phyloP scores from a whole-genome alignment of 1,140 invertebrate genomes.

The Samia ricini region DNA sequence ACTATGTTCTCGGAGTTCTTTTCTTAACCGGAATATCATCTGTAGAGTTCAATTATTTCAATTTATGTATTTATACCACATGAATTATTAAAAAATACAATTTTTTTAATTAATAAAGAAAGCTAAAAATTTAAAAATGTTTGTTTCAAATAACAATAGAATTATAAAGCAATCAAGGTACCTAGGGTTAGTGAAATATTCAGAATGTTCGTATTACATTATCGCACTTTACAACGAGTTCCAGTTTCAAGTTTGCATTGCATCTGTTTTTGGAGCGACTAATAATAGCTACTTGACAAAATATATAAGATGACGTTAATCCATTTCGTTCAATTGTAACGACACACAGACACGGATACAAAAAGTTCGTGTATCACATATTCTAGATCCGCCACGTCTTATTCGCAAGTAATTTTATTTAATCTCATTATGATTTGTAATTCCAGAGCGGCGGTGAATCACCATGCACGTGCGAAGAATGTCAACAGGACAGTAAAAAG shows the following conservation, averaged over 20 bases:
- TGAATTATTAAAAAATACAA: too few species aligned
- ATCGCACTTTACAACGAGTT: background rate
- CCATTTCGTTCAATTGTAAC: background rate
- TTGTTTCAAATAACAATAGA: too few species aligned
- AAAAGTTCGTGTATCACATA: background rate
- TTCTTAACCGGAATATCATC: too few species aligned
- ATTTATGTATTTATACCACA: too few species aligned
- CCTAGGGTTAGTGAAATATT: background rate
- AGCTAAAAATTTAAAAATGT: too few species aligned
- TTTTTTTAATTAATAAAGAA: too few species aligned
- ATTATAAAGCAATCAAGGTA: too few species aligned
- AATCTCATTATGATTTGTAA: background rate
- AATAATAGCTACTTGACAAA: constrained; percentile 1
- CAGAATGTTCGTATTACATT: background rate
- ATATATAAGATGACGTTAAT: background rate
- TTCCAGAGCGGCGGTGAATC: constrained; percentile 67
- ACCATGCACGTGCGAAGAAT: constrained; percentile 67
- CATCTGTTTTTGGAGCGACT: background rate
- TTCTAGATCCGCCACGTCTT: background rate
- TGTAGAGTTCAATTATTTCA: too few species aligned
- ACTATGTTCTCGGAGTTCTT: too few species aligned
- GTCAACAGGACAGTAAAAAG: constrained; percentile 44
- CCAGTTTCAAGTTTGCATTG: background rate
- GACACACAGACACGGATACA: background rate
- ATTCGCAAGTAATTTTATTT: background rate